phyloP scores from a whole-genome alignment of 2,888 invertebrate genomes.

The Eupithecia subumbrata region DNA sequence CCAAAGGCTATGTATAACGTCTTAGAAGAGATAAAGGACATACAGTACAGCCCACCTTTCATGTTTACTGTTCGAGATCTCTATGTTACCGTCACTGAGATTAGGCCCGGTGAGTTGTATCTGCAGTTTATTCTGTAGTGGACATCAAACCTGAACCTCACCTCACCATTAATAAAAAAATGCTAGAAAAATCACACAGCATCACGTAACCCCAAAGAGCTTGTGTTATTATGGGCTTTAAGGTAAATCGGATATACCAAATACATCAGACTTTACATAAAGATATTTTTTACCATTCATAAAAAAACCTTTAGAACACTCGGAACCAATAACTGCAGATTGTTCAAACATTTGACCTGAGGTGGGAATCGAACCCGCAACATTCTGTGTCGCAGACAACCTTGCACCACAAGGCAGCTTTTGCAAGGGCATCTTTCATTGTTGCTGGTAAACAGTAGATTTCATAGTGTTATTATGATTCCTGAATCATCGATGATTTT shows the following conservation, averaged over 20 bases:
- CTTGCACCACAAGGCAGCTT: background rate
- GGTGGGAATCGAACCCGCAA: background rate
- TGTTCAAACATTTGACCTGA: background rate
- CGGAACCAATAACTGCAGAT: too few species aligned
- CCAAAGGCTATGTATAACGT: conserved; percentile 80
- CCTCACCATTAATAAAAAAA: background rate
- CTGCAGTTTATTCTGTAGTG: background rate
- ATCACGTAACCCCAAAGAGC: background rate
- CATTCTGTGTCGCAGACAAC: background rate
- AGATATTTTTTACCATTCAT: background rate
- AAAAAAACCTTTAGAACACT: background rate
- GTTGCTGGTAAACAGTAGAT: background rate
- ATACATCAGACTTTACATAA: background rate
- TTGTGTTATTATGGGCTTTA: background rate
- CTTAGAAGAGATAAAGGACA: conserved; percentile 86
- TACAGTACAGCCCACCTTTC: conserved; percentile 79
- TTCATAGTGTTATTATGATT: background rate
- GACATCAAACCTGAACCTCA: background rate
- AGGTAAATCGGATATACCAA: too few species aligned
- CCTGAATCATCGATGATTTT: conserved; percentile 33
- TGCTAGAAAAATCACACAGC: background rate
- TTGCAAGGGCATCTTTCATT: background rate
- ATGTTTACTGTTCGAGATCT: conserved; percentile 86
- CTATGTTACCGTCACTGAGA: conserved; percentile 85
- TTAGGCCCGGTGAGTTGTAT: conserved; percentile 75